Evolutionary conservation across 2,797 vertebrate species (phyloP).

Genomic region (Sebastes wilsoni): DNA sequence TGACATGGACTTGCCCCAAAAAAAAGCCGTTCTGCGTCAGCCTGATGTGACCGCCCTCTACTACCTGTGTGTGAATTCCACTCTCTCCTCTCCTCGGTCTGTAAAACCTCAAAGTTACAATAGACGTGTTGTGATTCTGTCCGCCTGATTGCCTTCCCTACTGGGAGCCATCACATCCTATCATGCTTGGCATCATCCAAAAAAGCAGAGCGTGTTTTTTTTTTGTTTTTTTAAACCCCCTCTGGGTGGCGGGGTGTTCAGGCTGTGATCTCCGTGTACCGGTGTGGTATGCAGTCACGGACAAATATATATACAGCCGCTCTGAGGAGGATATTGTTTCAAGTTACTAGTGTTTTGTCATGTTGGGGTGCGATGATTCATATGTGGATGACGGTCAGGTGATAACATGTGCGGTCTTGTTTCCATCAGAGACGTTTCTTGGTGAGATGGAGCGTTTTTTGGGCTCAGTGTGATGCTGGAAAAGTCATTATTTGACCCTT

Average conservation of each 20-base stretch:
- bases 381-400: conserved; percentile 5
- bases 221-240: not conserved
- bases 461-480: not conserved
- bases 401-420: not conserved
- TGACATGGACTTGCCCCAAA: not conserved
- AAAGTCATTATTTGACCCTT: not conserved
- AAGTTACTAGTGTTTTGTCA: not conserved
- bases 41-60: not conserved
- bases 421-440: not conserved
- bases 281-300: not conserved
- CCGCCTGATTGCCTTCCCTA: conserved; percentile 52
- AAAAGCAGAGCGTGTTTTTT: conserved; percentile 7
- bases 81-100: not conserved
- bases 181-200: conserved; percentile 33
- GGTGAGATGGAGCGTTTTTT: not conserved
- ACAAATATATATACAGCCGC: not conserved
- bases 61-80: conserved; percentile 8
- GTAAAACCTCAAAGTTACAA: conserved; percentile 11
- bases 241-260: not conserved
- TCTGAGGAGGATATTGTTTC: not conserved
- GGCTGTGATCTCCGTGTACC: conserved; percentile 19
- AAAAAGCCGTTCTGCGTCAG: not conserved
- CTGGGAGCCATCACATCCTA: conserved; percentile 44
- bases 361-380: not conserved
- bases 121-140: conserved; percentile 38